These are phyloP conservation scores for Melanotaenia boesemani DNA, from an alignment of 2,797 vertebrate species.

Conservation along the genomic window DNA sequence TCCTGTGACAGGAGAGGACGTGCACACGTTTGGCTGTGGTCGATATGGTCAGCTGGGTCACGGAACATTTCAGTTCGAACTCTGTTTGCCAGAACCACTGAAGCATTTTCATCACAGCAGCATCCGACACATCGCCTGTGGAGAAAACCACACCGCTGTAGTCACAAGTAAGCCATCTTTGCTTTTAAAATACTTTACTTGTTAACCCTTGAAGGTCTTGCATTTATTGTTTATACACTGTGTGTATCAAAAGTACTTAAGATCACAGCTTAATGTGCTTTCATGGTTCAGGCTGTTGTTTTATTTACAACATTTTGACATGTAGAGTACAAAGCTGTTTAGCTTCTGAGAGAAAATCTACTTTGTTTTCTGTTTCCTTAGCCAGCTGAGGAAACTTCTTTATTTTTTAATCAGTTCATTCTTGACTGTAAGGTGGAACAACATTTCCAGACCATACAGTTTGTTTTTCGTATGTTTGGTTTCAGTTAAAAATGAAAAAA, in stretches of 20 bases:
- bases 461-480: background rate
- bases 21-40: conserved; percentile 90
- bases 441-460: background rate
- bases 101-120: conserved; percentile 80
- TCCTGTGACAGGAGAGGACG: conserved; percentile 62
- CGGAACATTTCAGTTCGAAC: conserved; percentile 88
- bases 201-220: background rate
- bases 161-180: conserved; percentile 49
- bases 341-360: background rate
- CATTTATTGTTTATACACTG: background rate
- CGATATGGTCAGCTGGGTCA: conserved; percentile 91
- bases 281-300: background rate
- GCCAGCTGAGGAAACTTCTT: background rate
- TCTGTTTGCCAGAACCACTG: conserved; percentile 84
- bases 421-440: background rate
- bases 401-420: background rate
- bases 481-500: background rate
- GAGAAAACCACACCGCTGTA: conserved; percentile 89
- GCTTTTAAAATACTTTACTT: background rate
- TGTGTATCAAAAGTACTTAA: background rate
- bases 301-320: background rate
- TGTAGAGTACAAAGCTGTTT: background rate
- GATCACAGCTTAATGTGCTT: background rate
- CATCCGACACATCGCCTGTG: conserved; percentile 83
- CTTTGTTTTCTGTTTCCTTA: background rate